phyloP scores from a whole-genome alignment of 2,888 invertebrate species.

The Limenitis camilla region DNA sequence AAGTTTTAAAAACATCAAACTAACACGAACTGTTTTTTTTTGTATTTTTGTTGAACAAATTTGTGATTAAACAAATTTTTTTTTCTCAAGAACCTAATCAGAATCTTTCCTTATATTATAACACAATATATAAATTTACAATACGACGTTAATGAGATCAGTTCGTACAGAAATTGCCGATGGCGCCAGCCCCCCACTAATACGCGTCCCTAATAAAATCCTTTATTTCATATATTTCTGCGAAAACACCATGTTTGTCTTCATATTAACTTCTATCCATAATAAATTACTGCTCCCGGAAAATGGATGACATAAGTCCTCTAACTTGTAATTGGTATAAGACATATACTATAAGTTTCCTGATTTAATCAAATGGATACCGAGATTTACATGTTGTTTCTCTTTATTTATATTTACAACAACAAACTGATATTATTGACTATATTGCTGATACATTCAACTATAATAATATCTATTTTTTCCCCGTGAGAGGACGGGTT shows the following conservation, averaged over 20 bases:
- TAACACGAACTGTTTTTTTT: too few species aligned
- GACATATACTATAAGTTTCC: constrained; percentile 6
- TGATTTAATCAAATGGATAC: not conserved
- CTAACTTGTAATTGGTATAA: constrained; percentile 14
- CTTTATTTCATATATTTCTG: constrained; percentile 19
- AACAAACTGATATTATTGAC: too few species aligned
- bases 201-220: constrained; percentile 18
- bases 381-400: too few species aligned
- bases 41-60: not conserved
- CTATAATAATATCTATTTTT: too few species aligned
- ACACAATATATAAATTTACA: too few species aligned
- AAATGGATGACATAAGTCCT: constrained; percentile 14
- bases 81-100: too few species aligned
- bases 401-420: too few species aligned
- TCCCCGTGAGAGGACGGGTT: too few species aligned
- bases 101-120: too few species aligned
- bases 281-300: constrained; percentile 20
- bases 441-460: too few species aligned
- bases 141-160: constrained; percentile 3
- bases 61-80: not conserved
- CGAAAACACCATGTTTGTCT: constrained; percentile 17
- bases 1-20: too few species aligned
- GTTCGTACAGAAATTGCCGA: constrained; percentile 10
- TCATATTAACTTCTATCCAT: constrained; percentile 18
- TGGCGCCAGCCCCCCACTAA: constrained; percentile 25